Evolutionary conservation across 2,888 invertebrate genomes (phyloP).

Genomic region (Caenorhabditis uteleia): DNA sequence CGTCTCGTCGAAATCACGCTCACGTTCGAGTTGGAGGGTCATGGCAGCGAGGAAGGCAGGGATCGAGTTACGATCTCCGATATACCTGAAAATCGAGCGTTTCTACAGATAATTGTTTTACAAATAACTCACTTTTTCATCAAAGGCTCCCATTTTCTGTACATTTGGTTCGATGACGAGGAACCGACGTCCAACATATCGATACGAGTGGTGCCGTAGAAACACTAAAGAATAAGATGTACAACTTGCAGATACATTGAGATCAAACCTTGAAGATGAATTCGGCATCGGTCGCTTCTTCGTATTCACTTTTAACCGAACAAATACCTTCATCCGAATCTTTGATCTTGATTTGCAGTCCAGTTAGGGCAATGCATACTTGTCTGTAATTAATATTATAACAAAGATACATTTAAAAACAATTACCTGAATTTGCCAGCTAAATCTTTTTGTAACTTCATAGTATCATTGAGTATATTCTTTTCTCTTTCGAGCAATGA

Average conservation of each 20-base stretch:
- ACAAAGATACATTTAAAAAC: background rate
- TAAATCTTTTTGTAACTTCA: constrained; percentile 30
- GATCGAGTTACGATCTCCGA: constrained; percentile 47
- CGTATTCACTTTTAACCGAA: constrained; percentile 44
- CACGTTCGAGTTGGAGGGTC: constrained; percentile 35
- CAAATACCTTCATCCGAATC: constrained; percentile 44
- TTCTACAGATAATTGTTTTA: background rate
- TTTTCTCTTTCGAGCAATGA: constrained; percentile 20
- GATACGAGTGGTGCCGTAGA: constrained; percentile 24
- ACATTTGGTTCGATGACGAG: constrained; percentile 16
- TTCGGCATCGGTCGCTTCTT: constrained; percentile 17
- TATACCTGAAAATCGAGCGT: constrained; percentile 31
- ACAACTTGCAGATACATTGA: background rate
- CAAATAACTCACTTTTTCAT: constrained; percentile 29
- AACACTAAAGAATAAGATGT: constrained; percentile 12
- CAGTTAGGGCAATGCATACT: constrained; percentile 40
- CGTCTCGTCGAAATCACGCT: constrained; percentile 40
- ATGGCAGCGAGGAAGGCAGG: constrained; percentile 48
- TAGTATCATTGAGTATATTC: constrained; percentile 28
- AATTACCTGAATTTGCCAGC: constrained; percentile 23
- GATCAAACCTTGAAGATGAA: constrained; percentile 38
- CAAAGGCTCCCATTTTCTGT: constrained; percentile 30
- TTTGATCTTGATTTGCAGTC: constrained; percentile 47
- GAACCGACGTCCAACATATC: constrained; percentile 36
- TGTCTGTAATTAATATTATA: constrained; percentile 17